Evolutionary conservation across 2,113 vertebrate species (phyloP).

Genomic region (Alectura lathami): DNA sequence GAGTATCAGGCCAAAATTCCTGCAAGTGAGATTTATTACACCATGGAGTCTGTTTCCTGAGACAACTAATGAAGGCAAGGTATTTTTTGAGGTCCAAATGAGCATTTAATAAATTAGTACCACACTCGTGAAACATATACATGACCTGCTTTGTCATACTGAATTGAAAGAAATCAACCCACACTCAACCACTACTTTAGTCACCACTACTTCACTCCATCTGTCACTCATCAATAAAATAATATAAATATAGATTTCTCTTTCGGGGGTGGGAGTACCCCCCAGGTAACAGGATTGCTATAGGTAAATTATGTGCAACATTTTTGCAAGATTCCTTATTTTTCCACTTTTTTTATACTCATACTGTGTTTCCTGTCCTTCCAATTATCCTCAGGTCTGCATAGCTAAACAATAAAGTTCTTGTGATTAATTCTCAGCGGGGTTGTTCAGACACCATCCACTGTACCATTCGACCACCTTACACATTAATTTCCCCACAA

Average conservation of each 20-base stretch:
- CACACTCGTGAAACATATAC: conserved; percentile 15
- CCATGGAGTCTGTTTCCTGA: conserved; percentile 15
- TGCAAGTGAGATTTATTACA: conserved; percentile 58
- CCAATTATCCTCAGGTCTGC: background rate
- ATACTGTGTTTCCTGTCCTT: background rate
- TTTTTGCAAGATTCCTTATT: background rate
- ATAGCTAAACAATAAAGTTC: background rate
- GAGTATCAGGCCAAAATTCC: conserved; percentile 57
- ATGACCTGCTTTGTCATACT: conserved; percentile 20
- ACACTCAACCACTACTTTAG: conserved; percentile 40
- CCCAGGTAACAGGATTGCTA: background rate
- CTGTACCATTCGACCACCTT: background rate
- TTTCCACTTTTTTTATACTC: background rate
- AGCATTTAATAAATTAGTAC: conserved; percentile 57
- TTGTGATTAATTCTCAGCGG: background rate
- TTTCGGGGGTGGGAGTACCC: background rate
- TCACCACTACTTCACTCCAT: conserved; percentile 44
- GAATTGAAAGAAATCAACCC: conserved; percentile 48
- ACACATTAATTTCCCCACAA: background rate
- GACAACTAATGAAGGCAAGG: conserved; percentile 47
- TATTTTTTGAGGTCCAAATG: conserved; percentile 60
- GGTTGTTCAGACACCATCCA: background rate
- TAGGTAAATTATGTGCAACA: background rate
- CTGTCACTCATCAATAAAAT: conserved; percentile 2
- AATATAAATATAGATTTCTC: conserved; percentile 16